A percentile compares a stretch with the other conserved stretches of the same genome.
phyloP scores from a whole-genome alignment of 2,113 vertebrate genomes.

The Osmerus eperlanus region DNA sequence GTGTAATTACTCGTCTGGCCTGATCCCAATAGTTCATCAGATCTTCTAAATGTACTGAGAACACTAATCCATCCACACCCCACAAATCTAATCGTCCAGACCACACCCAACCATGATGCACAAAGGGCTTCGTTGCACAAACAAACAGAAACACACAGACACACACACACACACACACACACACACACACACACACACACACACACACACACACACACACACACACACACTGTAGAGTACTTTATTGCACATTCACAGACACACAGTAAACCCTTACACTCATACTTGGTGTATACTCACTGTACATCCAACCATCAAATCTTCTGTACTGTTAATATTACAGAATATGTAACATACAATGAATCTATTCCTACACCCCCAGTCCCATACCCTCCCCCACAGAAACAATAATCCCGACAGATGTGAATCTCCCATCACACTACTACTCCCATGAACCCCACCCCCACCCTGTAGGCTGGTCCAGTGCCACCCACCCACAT shows the following conservation, averaged over 20 bases:
- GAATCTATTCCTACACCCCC: not conserved
- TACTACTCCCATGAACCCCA: constrained; percentile 11
- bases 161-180: not conserved
- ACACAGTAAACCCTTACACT: no score
- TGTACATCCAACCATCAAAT: no score
- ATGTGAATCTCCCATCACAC: constrained; percentile 24
- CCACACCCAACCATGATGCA: not conserved
- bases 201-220: not conserved
- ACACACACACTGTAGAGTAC: not conserved
- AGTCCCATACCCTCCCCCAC: not conserved
- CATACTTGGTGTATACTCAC: no score
- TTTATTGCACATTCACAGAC: no score
- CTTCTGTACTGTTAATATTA: no score
- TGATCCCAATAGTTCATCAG: constrained; percentile 26
- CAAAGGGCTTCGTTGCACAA: not conserved
- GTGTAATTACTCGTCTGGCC: constrained; percentile 20
- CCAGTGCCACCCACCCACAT: constrained; percentile 35
- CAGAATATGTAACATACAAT: no score
- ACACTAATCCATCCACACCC: constrained; percentile 37
- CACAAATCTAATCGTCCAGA: constrained; percentile 24
- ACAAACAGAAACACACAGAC: constrained; percentile 1
- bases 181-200: constrained; percentile 7
- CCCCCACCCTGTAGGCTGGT: constrained; percentile 22
- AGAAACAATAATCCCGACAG: constrained; percentile 28
- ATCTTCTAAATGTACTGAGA: constrained; percentile 24